phyloP scores from a whole-genome alignment of 2,888 invertebrate genomes.

The Athrips mouffetella region DNA sequence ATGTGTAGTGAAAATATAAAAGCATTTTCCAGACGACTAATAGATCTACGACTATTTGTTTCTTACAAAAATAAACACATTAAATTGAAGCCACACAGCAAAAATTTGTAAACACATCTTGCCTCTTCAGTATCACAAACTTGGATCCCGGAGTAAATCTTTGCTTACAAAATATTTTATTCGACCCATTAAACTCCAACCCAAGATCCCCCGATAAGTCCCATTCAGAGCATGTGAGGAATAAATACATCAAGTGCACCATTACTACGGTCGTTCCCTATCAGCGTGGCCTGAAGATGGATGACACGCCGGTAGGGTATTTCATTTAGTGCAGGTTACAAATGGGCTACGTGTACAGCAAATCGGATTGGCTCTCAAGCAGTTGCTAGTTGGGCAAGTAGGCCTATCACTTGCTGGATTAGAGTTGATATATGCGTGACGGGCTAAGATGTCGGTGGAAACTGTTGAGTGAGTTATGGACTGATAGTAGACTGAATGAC shows the following conservation, averaged over 20 bases:
- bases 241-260: conserved; percentile 18
- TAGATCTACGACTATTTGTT: no score
- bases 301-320: conserved; percentile 33
- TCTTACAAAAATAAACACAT: no score
- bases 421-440: no score
- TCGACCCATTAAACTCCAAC: conserved; percentile 23
- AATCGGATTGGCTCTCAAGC: conserved; percentile 29
- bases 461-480: no score
- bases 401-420: not conserved
- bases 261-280: conserved; percentile 25
- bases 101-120: no score
- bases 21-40: no score
- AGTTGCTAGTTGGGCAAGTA: not conserved
- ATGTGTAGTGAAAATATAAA: no score
- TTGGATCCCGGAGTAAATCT: no score
- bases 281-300: conserved; percentile 33
- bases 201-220: conserved; percentile 21
- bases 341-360: conserved; percentile 36
- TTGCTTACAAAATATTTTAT: not conserved
- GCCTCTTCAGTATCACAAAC: no score
- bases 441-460: no score
- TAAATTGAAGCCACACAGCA: no score
- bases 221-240: conserved; percentile 15
- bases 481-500: no score
- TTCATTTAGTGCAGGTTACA: conserved; percentile 37